These are phyloP conservation scores for Julus scandinavius DNA, from an alignment of 2,888 invertebrate genomes.

Conservation along the genomic window DNA sequence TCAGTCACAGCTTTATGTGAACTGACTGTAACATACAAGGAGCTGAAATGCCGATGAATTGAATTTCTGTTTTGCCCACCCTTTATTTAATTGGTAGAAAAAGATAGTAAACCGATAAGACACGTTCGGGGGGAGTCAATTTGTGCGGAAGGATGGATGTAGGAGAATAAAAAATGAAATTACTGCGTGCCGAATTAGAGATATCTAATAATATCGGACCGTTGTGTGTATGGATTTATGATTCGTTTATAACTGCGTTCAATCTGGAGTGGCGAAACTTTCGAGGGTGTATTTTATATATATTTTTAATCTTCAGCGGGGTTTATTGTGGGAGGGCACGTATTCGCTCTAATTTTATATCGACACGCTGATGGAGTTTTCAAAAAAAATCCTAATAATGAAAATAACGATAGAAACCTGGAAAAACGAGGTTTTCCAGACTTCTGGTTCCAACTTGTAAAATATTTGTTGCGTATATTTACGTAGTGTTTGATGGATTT, in stretches of 20 bases:
- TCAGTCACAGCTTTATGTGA: too few species aligned
- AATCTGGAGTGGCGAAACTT: not conserved
- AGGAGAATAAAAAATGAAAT: conserved; percentile 15
- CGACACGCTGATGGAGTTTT: not conserved
- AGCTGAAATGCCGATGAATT: not conserved
- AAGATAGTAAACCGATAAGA: conserved; percentile 16
- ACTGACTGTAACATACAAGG: too few species aligned
- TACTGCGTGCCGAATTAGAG: conserved; percentile 14
- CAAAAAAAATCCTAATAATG: not conserved
- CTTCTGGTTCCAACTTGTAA: too few species aligned
- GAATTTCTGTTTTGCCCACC: not conserved
- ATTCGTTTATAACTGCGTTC: not conserved
- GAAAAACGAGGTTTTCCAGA: not conserved
- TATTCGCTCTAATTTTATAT: not conserved
- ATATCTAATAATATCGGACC: conserved; percentile 29
- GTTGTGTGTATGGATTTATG: conserved; percentile 1
- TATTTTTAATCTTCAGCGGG: conserved; percentile 1
- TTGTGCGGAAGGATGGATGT: not conserved
- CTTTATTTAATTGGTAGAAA: conserved; percentile 14
- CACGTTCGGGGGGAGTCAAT: conserved; percentile 16
- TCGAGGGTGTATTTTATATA: not conserved
- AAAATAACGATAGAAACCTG: not conserved
- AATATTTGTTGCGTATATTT: too few species aligned
- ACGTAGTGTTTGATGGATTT: too few species aligned
- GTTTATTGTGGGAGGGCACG: not conserved